Conservation (phyloP, 2,113 vertebrate species). For the Macrotus californicus region DNA sequence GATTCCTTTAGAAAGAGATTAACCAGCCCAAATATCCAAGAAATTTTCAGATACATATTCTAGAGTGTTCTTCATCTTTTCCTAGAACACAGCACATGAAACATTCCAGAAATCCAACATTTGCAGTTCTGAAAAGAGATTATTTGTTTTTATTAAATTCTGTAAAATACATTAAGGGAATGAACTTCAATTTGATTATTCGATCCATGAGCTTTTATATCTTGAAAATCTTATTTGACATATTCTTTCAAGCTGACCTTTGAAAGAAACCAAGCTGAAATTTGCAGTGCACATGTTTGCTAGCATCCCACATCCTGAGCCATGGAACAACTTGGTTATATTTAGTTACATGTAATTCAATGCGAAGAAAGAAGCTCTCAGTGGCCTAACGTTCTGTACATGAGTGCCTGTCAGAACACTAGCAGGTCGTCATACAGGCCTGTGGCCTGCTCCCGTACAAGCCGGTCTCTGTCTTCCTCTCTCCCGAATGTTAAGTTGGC, state of each 20-base stretch:
- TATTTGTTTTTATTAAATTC: conserved; percentile 33
- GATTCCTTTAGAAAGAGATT: conserved; percentile 22
- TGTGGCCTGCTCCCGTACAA: neutral
- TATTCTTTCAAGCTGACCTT: conserved; percentile 57
- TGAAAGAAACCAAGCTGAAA: conserved; percentile 70
- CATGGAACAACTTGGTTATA: conserved; percentile 30
- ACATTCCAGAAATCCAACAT: conserved; percentile 9
- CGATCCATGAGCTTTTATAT: conserved; percentile 46
- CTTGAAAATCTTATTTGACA: conserved; percentile 30
- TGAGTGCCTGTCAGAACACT: conserved; percentile 12
- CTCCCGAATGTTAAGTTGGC: neutral
- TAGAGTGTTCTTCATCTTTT: conserved; percentile 22
- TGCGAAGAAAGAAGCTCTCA: conserved; percentile 50
- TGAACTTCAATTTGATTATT: conserved; percentile 33
- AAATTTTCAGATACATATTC: neutral
- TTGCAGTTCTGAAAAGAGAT: conserved; percentile 44
- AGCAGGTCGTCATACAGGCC: neutral
- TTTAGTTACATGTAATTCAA: neutral
- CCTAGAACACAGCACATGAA: neutral
- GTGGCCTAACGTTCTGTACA: conserved; percentile 12
- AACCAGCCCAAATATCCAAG: conserved; percentile 26
- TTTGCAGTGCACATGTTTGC: conserved; percentile 38
- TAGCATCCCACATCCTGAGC: conserved; percentile 39
- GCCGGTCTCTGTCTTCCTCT: neutral
- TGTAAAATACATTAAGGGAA: conserved; percentile 14